Percentiles rank a stretch among this genome's conserved stretches.
Conservation (phyloP, 2,888 invertebrate species). For the Augiades crinisus region DNA sequence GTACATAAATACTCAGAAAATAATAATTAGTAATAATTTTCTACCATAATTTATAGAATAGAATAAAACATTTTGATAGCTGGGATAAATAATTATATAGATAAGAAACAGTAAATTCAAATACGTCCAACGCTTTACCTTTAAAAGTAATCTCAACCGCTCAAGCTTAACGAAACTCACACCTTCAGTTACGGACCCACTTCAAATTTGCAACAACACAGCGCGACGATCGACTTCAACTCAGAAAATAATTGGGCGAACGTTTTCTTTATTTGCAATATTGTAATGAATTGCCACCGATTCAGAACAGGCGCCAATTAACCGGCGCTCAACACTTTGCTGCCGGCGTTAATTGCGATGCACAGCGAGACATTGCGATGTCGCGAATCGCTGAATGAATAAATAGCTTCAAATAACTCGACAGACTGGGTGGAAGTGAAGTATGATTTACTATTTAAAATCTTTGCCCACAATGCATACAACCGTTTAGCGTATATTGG, state of each 20-base stretch:
- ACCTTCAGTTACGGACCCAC: neutral
- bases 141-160: neutral
- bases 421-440: constrained; percentile 2
- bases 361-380: constrained; percentile 49
- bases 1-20: too few relatives aligned
- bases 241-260: constrained; percentile 23
- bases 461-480: too few relatives aligned
- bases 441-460: too few relatives aligned
- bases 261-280: constrained; percentile 25
- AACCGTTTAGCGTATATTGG: neutral
- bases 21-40: too few relatives aligned
- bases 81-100: too few relatives aligned
- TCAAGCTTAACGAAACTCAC: neutral
- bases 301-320: constrained; percentile 39
- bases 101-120: neutral
- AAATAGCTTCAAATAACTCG: constrained; percentile 54
- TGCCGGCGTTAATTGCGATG: constrained; percentile 65
- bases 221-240: constrained; percentile 9
- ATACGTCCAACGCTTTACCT: neutral
- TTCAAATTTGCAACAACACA: neutral
- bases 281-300: constrained; percentile 26
- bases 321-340: constrained; percentile 38
- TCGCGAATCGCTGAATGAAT: constrained; percentile 66
- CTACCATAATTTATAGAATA: too few relatives aligned
- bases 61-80: too few relatives aligned